phyloP scores from a whole-genome alignment of 2,113 vertebrate species.

The Ascaphus truei region DNA sequence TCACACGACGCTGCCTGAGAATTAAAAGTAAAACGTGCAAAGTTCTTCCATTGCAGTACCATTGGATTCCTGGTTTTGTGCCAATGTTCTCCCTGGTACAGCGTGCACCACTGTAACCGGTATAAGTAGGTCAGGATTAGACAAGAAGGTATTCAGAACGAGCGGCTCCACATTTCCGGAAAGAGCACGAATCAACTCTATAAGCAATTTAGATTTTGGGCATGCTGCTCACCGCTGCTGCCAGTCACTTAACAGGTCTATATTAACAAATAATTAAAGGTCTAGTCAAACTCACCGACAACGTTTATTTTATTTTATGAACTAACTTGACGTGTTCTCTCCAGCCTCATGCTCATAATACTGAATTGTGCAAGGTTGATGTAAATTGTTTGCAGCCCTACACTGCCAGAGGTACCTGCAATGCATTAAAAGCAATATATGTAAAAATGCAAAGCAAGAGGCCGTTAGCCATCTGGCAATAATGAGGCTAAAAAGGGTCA shows the following conservation, averaged over 20 bases:
- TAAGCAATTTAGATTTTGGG: slow-evolving; percentile 4
- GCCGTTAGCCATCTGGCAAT: too few relatives aligned
- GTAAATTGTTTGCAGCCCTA: too few relatives aligned
- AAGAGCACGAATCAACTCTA: not conserved
- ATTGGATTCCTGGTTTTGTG: slow-evolving; percentile 16
- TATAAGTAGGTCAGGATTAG: slow-evolving; percentile 24
- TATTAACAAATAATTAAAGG: not conserved
- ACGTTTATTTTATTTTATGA: too few relatives aligned
- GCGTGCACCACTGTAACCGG: slow-evolving; percentile 5
- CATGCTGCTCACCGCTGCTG: not conserved
- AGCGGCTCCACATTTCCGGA: too few relatives aligned
- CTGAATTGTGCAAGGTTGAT: too few relatives aligned
- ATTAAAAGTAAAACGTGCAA: slow-evolving; percentile 19
- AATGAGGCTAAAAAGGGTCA: too few relatives aligned
- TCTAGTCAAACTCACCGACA: not conserved
- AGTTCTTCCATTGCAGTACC: slow-evolving; percentile 11
- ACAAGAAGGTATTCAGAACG: slow-evolving; percentile 5
- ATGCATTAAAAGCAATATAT: too few relatives aligned
- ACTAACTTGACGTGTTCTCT: too few relatives aligned
- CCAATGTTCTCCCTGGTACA: not conserved
- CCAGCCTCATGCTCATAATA: too few relatives aligned
- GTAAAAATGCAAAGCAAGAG: too few relatives aligned
- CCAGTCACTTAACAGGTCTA: not conserved
- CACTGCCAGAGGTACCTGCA: too few relatives aligned
- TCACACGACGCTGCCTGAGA: not conserved